A percentile compares a stretch with the other conserved stretches of the same genome.
Conservation (phyloP, 2,888 invertebrate genomes). For the Chloroclystis v-ata region DNA sequence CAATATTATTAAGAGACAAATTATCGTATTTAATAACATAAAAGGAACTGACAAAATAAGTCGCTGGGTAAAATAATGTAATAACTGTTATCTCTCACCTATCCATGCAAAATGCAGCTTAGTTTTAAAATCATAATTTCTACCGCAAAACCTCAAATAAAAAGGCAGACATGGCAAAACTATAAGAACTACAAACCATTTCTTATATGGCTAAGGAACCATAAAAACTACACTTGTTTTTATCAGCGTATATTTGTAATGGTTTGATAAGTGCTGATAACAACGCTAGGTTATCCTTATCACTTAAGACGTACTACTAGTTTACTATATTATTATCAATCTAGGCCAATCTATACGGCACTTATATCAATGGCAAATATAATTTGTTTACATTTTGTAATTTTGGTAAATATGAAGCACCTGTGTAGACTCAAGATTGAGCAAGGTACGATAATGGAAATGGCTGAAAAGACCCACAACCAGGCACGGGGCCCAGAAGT, state of each 20-base stretch:
- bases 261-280: slow-evolving; percentile 33
- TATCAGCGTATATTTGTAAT: slow-evolving; percentile 5
- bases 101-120: too few relatives aligned
- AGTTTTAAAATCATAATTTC: too few relatives aligned
- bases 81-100: too few relatives aligned
- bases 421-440: slow-evolving; percentile 23
- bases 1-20: too few relatives aligned
- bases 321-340: slow-evolving; percentile 54
- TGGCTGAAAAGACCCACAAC: neutral
- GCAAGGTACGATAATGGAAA: slow-evolving; percentile 11
- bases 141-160: too few relatives aligned
- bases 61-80: too few relatives aligned
- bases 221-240: neutral
- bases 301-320: slow-evolving; percentile 49
- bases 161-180: too few relatives aligned
- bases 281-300: slow-evolving; percentile 40
- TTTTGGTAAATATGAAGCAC: slow-evolving; percentile 33
- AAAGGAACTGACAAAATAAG: too few relatives aligned
- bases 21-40: too few relatives aligned
- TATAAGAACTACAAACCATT: too few relatives aligned
- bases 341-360: slow-evolving; percentile 55
- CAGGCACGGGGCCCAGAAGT: too few relatives aligned
- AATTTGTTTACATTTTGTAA: slow-evolving; percentile 33
- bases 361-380: slow-evolving; percentile 45
- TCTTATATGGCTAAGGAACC: neutral